phyloP scores from a whole-genome alignment of 2,888 invertebrate species.

The Drosophila formosana region DNA sequence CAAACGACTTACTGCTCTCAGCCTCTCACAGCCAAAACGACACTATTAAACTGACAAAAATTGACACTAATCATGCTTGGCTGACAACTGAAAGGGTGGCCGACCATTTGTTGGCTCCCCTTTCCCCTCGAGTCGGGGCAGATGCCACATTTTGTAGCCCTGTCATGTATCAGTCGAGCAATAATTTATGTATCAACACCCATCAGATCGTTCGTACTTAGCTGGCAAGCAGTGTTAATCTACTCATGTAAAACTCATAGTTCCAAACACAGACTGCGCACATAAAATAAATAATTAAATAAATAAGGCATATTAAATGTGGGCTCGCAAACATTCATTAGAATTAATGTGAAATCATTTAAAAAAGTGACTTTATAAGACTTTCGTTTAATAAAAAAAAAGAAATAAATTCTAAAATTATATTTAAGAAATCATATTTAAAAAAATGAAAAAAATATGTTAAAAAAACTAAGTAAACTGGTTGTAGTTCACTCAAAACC shows the following conservation, averaged over 20 bases:
- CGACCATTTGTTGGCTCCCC: slow-evolving; percentile 47
- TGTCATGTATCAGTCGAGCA: slow-evolving; percentile 64
- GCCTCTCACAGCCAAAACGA: slow-evolving; percentile 45
- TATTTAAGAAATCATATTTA: too few species aligned
- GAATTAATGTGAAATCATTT: not conserved
- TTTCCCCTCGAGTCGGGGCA: not conserved
- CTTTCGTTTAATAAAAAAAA: too few species aligned
- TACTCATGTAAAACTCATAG: not conserved
- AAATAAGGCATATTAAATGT: not conserved
- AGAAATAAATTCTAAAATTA: too few species aligned
- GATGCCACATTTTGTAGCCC: slow-evolving; percentile 61
- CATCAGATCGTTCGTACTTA: slow-evolving; percentile 35
- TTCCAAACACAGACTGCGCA: not conserved
- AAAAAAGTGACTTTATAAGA: too few species aligned
- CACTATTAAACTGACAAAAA: slow-evolving; percentile 77
- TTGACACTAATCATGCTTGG: slow-evolving; percentile 78
- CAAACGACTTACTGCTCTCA: slow-evolving; percentile 50
- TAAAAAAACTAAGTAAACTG: too few species aligned
- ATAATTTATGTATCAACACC: slow-evolving; percentile 70
- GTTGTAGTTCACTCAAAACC: too few species aligned
- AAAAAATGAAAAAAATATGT: too few species aligned
- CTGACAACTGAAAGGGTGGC: slow-evolving; percentile 68
- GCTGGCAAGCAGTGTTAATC: slow-evolving; percentile 5
- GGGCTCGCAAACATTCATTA: not conserved
- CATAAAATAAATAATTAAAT: not conserved